Percentiles rank a stretch among this genome's conserved stretches.
Conservation (phyloP, 2,797 vertebrate species). For the Hemitrygon akajei region DNA sequence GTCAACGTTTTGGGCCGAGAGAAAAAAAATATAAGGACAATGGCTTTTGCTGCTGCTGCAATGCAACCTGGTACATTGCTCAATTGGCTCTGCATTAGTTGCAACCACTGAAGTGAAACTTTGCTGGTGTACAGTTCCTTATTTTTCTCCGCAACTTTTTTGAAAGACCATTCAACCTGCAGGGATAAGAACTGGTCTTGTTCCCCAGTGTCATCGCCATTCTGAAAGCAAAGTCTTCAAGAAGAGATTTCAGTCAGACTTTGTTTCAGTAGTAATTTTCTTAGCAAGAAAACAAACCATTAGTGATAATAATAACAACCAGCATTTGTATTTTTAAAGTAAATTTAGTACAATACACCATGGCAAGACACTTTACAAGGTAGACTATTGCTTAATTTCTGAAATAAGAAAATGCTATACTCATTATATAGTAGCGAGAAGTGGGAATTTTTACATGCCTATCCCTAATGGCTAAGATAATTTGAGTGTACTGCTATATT, state of each 20-base stretch:
- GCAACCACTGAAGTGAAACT: too few relatives aligned
- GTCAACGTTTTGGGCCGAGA: too few relatives aligned
- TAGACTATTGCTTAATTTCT: not conserved
- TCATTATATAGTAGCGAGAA: not conserved
- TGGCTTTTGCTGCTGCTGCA: too few relatives aligned
- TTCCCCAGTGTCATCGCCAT: not conserved
- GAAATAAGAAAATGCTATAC: not conserved
- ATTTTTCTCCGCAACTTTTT: too few relatives aligned
- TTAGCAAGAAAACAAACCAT: not conserved
- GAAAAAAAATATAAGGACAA: too few relatives aligned
- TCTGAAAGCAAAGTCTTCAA: not conserved
- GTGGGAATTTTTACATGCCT: not conserved
- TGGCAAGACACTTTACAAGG: not conserved
- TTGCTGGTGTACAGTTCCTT: too few relatives aligned
- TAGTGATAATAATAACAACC: not conserved
- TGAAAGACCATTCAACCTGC: too few relatives aligned
- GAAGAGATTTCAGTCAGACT: not conserved
- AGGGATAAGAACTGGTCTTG: not conserved
- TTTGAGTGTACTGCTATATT: not conserved
- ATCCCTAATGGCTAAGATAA: not conserved
- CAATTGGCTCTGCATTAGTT: too few relatives aligned
- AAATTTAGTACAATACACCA: not conserved
- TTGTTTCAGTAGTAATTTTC: not conserved
- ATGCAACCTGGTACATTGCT: too few relatives aligned
- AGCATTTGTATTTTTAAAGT: not conserved